A percentile compares a stretch with the other conserved stretches of the same genome.
Conservation (phyloP, 2,888 invertebrate species). For the Chironomus tentans region DNA sequence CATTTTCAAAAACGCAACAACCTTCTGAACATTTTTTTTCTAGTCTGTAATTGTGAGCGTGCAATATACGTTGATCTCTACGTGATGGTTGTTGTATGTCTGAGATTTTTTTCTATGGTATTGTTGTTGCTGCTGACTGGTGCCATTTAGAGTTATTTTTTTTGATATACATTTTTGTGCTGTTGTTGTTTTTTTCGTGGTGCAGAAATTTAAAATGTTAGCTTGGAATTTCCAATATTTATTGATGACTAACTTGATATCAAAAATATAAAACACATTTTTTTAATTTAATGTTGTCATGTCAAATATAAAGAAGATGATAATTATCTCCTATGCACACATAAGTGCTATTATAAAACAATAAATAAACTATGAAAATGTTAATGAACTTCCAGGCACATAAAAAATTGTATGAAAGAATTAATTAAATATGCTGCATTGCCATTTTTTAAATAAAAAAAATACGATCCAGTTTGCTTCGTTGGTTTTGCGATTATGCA, state of each 20-base stretch:
- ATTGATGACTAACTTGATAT: neutral
- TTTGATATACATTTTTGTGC: slow-evolving; percentile 1
- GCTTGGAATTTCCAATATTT: neutral
- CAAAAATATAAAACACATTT: neutral
- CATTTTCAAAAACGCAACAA: slow-evolving; percentile 25
- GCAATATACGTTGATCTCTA: neutral
- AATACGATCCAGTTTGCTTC: neutral
- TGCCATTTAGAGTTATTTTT: slow-evolving; percentile 21
- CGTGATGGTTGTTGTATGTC: slow-evolving; percentile 13
- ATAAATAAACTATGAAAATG: neutral
- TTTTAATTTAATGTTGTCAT: neutral
- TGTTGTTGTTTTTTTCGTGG: neutral
- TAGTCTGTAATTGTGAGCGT: neutral
- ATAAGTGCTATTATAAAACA: neutral
- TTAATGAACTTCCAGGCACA: neutral
- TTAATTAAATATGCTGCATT: neutral
- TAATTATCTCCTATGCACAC: too few relatives aligned
- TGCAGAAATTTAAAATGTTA: neutral
- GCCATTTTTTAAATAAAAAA: neutral
- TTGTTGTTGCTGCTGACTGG: slow-evolving; percentile 17
- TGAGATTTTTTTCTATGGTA: neutral
- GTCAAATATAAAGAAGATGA: neutral
- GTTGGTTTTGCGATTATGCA: slow-evolving; percentile 10
- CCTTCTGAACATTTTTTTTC: slow-evolving; percentile 12
- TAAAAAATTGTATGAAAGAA: neutral